Conservation (phyloP, 2,797 vertebrate species). For the Rhinella marina region DNA sequence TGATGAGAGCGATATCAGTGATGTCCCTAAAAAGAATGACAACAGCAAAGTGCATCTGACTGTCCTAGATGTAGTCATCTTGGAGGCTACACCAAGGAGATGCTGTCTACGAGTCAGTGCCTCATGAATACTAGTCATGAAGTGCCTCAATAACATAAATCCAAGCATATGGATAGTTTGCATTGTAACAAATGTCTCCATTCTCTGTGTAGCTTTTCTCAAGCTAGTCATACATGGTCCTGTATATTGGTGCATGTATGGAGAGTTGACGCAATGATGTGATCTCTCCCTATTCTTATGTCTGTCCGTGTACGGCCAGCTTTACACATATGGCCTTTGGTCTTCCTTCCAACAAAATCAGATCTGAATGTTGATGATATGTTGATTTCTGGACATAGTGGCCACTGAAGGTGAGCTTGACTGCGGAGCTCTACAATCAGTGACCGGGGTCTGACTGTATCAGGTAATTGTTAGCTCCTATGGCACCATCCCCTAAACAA, state of each 20-base stretch:
- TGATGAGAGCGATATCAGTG: background rate
- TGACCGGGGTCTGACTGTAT: background rate
- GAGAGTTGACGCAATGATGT: background rate
- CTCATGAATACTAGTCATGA: constrained; percentile 16
- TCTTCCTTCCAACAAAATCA: background rate
- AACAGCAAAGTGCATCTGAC: background rate
- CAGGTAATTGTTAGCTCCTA: background rate
- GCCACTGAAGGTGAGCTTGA: background rate
- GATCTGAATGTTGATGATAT: background rate
- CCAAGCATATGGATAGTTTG: background rate
- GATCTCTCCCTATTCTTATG: background rate
- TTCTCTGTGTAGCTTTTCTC: background rate
- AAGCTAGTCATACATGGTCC: background rate
- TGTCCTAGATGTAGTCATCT: background rate
- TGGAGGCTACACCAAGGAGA: background rate
- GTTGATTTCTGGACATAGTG: background rate
- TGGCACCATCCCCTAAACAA: background rate
- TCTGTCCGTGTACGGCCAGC: background rate
- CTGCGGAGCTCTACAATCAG: background rate
- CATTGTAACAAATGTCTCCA: background rate
- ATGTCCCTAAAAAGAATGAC: background rate
- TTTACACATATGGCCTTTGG: background rate
- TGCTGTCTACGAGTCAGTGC: background rate
- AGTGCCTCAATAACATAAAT: constrained; percentile 21
- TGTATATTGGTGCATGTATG: background rate